A percentile compares a stretch with the other conserved stretches of the same genome.
These are phyloP conservation scores for Lacerta viridis DNA, from an alignment of 2,797 vertebrate species.

Conservation along the genomic window DNA sequence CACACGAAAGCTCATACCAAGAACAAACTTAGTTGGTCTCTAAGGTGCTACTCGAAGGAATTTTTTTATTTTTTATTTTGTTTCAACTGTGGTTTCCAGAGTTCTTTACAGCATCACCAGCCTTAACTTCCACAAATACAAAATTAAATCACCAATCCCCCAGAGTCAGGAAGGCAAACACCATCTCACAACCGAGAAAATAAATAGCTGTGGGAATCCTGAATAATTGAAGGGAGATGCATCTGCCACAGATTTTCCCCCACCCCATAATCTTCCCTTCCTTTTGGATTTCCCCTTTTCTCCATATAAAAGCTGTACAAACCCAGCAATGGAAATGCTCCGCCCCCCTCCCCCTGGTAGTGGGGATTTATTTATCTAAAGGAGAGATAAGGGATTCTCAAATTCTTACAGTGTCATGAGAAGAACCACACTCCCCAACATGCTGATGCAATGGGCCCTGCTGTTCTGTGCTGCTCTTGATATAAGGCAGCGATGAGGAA, in stretches of 20 bases:
- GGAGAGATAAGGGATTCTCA: not conserved
- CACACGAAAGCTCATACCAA: too few species aligned
- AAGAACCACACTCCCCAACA: not conserved
- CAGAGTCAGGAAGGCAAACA: slow-evolving; percentile 63
- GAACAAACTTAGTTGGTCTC: too few species aligned
- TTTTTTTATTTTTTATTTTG: too few species aligned
- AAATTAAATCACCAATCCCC: slow-evolving; percentile 58
- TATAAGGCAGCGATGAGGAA: too few species aligned
- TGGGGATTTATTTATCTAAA: too few species aligned
- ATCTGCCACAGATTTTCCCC: slow-evolving; percentile 39
- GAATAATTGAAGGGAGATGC: slow-evolving; percentile 71
- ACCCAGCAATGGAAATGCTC: not conserved
- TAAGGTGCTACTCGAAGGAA: too few species aligned
- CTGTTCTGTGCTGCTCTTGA: too few species aligned
- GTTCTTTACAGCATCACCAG: slow-evolving; percentile 34
- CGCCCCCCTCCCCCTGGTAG: too few species aligned
- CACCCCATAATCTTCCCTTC: too few species aligned
- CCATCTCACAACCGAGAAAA: slow-evolving; percentile 53
- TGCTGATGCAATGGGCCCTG: too few species aligned
- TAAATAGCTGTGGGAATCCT: slow-evolving; percentile 65
- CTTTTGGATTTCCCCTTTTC: not conserved
- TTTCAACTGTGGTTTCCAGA: slow-evolving; percentile 24
- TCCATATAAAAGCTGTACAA: not conserved
- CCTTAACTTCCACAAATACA: slow-evolving; percentile 50
- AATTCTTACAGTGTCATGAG: not conserved